A percentile compares a stretch with the other conserved stretches of the same genome.
These are phyloP conservation scores for Musca vetustissima DNA, from an alignment of 1,140 invertebrate genomes.

Conservation along the genomic window DNA sequence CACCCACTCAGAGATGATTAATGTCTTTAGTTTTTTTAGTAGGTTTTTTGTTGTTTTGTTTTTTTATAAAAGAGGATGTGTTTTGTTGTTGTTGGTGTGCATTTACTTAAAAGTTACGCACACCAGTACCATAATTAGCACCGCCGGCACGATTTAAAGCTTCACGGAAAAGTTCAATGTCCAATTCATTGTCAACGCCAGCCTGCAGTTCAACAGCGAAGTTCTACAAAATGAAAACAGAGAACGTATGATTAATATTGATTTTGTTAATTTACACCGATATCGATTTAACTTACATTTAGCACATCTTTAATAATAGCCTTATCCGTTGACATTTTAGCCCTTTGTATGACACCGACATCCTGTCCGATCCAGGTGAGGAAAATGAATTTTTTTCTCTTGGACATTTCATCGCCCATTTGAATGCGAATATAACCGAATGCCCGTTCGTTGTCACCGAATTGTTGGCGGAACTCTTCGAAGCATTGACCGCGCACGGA, in stretches of 20 bases:
- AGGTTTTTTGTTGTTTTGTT: background rate
- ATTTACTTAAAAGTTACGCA: constrained; percentile 57
- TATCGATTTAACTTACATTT: constrained; percentile 61
- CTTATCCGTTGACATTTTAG: constrained; percentile 80
- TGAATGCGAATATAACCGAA: constrained; percentile 73
- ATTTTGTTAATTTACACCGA: background rate
- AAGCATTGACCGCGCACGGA: constrained; percentile 66
- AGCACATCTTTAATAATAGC: constrained; percentile 73
- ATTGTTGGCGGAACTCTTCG: constrained; percentile 67
- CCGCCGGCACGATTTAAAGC: constrained; percentile 70
- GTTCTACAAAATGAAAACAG: no score
- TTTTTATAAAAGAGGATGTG: background rate
- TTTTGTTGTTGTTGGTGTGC: background rate
- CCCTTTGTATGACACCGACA: constrained; percentile 73
- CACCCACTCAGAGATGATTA: background rate
- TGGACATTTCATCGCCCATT: constrained; percentile 80
- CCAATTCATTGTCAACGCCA: constrained; percentile 67
- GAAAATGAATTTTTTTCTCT: constrained; percentile 76
- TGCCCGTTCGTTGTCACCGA: constrained; percentile 70
- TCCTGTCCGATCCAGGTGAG: constrained; percentile 74
- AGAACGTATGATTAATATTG: constrained; percentile 4
- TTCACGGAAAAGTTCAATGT: constrained; percentile 68
- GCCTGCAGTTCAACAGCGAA: constrained; percentile 73
- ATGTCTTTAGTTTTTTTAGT: background rate
- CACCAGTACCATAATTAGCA: constrained; percentile 73